Base-by-base conservation (phyloP, 2,888 invertebrate genomes). In the Alcis repandata region DNA sequence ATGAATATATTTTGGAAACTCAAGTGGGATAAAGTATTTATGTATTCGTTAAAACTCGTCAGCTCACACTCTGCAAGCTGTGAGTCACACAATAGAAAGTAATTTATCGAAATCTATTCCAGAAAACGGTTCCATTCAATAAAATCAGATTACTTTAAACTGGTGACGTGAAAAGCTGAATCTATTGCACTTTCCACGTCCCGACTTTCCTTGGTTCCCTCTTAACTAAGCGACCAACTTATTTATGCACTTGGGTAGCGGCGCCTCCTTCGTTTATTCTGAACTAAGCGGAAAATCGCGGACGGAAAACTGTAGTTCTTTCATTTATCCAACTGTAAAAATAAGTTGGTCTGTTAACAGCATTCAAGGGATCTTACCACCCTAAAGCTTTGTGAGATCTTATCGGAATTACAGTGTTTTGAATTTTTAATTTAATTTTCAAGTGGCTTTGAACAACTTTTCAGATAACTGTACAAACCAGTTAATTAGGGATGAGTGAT, bases 61-160 rank as follows among this genome's bases (percentile, higher is more conserved):
- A n/a, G n/a, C 27, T 27, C 27, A 27, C 3, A 27, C 27, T 27
- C 3, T 27, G 27, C 6, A 6, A 27, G 27, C 27, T 27, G 27
- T 27, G 6, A 2, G 27, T 40, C 7, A 22, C 56, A 56, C 56
- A 56, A 56, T 32, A 20, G 56, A 36, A 43, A 56, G 56, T 56
- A 56, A 56, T 56, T 41, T 36, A 49, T 33, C 22, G 45, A 61
- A 48, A 52, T 49, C 68, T 51, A 53, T 68, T 62, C 49, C 58
- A 53, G 58, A 43, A 49, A 32, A 19, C 27, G 40, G 7, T 27
- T 13, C 52, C 43, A 6, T 46, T 56, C 45, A 45, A 45, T 19
- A n/a, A 20, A 59, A 61, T 43, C 51, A 38, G 54, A 61, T 59
- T 48, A 20, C 41, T 43, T 49, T 15, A 52, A 33, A 33, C n/a